Evolutionary conservation across 92 coral and sea anemone genomes (phyloP), one percentile per base, ranked within the genome.

Genomic region (Desmophyllum pertusum): DNA sequence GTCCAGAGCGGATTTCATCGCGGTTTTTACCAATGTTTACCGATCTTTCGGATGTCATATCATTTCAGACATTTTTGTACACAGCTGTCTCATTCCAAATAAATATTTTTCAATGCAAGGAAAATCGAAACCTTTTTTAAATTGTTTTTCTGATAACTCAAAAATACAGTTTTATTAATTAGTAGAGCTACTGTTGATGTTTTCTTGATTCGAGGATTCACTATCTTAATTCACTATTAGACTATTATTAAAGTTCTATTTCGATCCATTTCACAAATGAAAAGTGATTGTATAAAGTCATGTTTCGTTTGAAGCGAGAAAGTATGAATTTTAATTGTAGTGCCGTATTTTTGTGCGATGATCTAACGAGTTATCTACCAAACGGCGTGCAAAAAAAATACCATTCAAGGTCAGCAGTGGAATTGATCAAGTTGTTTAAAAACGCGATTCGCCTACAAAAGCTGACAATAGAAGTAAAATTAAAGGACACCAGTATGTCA

Each of bases 1-100:
- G 35, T 59, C 65, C 65, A 6, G 65, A 59, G 65, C 33, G 8
- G 11, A 29, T 15, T 15, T 5, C 15, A 25, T 37, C 66, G 30
- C 80, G 33, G 42, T 51, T 43, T 72, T 72, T 18, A 23, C 45
- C 65, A 33, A 45, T 36, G 51, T 73, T 51, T 75, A 37, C 30
- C 25, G 36, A 67, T 35, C 73, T 15, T 17, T 35, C 10, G 41
- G n/a, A n/a, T n/a, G n/a, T n/a, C n/a, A 18, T 65, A 40, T 13
- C 41, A 59, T 65, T 65, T 65, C 3, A 23, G 14, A 27, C 17
- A 41, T 19, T 37, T 39, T 52, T 30, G 37, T 51, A 53, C 50
- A 38, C 57, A 70, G 78, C 78, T 71, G 72, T 72, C 53, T 30
- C 29, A 31, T 1, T 81, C 42, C 40, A 55, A 11, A 19, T 37